Conservation (phyloP, 2,113 vertebrate species). For the Psephotus haematonotus region DNA sequence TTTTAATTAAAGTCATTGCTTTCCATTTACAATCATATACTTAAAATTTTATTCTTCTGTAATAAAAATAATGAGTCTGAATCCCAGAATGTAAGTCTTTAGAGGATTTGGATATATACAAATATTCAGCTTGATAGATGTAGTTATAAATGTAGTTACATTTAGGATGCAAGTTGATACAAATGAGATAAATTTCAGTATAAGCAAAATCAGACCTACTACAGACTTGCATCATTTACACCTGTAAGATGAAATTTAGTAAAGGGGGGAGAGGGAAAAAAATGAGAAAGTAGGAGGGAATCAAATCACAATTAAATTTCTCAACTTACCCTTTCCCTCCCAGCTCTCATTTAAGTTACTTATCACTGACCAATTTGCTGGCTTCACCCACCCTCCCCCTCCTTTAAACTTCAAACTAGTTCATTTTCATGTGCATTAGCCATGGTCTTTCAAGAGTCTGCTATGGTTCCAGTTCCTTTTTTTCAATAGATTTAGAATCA, state of each 20-base stretch:
- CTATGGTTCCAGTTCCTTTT: background rate
- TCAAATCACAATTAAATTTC: background rate
- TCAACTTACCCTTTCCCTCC: background rate
- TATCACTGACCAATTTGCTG: background rate
- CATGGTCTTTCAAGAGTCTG: background rate
- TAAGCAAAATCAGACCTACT: background rate
- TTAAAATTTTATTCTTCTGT: conserved; percentile 34
- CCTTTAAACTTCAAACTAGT: background rate
- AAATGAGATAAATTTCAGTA: background rate
- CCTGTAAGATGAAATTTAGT: background rate
- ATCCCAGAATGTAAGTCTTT: background rate
- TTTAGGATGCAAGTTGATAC: background rate
- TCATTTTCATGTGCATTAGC: background rate
- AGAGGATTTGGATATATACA: background rate
- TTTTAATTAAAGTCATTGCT: conserved; percentile 58
- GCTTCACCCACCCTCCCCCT: background rate
- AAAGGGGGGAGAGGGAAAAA: background rate
- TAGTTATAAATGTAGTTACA: background rate
- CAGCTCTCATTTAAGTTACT: background rate
- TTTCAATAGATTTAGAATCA: background rate
- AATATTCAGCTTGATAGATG: background rate
- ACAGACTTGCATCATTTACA: background rate
- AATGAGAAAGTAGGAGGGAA: background rate
- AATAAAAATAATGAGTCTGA: conserved; percentile 3
- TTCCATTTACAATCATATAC: conserved; percentile 40